Conservation (phyloP, 1,140 invertebrate species). For the Halesus radiatus region DNA sequence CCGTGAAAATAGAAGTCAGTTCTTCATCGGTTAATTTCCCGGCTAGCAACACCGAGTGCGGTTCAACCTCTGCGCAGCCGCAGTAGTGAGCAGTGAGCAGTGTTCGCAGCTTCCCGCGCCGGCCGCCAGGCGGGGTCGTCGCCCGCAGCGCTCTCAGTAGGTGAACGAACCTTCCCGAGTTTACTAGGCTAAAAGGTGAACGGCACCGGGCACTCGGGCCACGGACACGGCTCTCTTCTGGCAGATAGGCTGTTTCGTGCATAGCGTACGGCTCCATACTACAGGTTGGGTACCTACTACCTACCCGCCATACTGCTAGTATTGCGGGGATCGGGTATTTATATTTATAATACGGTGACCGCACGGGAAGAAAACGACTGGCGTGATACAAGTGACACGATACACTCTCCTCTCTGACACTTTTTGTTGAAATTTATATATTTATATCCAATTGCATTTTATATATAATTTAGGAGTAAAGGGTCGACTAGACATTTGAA, state of each 20-base stretch:
- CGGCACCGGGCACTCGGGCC: neutral
- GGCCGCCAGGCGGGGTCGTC: slow-evolving; percentile 13
- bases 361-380: neutral
- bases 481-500: too few species aligned
- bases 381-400: neutral
- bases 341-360: neutral
- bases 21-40: neutral
- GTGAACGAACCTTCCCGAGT: slow-evolving; percentile 51
- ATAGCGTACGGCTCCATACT: neutral
- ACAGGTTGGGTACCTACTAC: too few species aligned
- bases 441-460: too few species aligned
- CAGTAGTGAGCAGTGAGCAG: too few species aligned
- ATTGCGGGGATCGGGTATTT: too few species aligned
- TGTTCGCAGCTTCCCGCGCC: neutral
- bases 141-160: slow-evolving; percentile 33
- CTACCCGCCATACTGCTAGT: too few species aligned
- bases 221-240: neutral
- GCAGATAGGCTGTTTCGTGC: neutral
- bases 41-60: neutral
- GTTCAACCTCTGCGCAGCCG: too few species aligned
- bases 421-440: neutral
- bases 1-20: neutral
- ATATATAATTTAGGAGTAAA: too few species aligned
- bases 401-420: neutral
- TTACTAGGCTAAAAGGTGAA: slow-evolving; percentile 56